These are phyloP conservation scores for Phrynosoma platyrhinos DNA, from an alignment of 2,113 vertebrate species.

Conservation along the genomic window DNA sequence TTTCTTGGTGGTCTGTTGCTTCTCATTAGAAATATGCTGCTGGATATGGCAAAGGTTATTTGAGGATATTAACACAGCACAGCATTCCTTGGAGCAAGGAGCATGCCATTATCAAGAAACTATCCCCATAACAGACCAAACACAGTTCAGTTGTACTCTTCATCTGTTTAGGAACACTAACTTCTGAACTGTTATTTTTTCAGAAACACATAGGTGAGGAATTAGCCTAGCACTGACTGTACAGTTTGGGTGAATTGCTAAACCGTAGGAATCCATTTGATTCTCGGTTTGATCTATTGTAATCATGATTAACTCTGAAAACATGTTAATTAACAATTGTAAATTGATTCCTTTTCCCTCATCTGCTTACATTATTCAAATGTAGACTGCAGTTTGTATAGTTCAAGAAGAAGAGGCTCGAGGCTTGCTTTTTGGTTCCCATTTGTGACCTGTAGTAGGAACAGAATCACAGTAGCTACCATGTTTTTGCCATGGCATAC, in stretches of 20 bases:
- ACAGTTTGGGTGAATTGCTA: slow-evolving; percentile 55
- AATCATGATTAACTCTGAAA: slow-evolving; percentile 36
- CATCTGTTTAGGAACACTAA: not conserved
- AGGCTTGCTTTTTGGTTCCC: too few relatives aligned
- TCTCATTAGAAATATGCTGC: slow-evolving; percentile 43
- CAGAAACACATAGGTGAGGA: slow-evolving; percentile 9
- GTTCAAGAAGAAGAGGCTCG: not conserved
- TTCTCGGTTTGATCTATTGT: slow-evolving; percentile 50
- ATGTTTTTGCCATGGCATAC: too few relatives aligned
- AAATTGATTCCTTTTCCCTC: not conserved
- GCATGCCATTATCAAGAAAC: slow-evolving; percentile 36
- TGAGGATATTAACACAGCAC: slow-evolving; percentile 63
- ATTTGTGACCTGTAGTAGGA: not conserved
- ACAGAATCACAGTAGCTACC: too few relatives aligned
- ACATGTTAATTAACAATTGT: not conserved
- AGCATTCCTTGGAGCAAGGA: slow-evolving; percentile 38
- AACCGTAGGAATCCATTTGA: slow-evolving; percentile 55
- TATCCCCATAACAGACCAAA: slow-evolving; percentile 35
- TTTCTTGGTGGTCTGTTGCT: slow-evolving; percentile 38
- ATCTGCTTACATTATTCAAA: not conserved
- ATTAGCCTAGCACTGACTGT: slow-evolving; percentile 15
- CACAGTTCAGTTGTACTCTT: not conserved
- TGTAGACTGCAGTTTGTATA: not conserved
- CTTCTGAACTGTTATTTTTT: slow-evolving; percentile 9
- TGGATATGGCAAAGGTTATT: slow-evolving; percentile 59